Percentiles rank a stretch among this genome's conserved stretches.
Conservation (phyloP, 2,113 vertebrate genomes). For the Dendropsophus ebraccatus region DNA sequence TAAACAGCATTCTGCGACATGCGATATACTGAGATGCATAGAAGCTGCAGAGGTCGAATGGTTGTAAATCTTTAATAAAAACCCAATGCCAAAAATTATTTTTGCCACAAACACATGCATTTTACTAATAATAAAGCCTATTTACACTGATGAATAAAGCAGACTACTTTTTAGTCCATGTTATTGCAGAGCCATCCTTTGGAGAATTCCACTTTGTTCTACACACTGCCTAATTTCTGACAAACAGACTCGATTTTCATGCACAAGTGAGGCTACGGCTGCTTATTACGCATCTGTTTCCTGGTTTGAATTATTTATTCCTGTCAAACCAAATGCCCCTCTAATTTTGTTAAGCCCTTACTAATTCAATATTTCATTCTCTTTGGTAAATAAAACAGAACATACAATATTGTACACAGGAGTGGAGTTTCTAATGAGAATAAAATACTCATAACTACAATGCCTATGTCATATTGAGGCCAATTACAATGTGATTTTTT, state of each 20-base stretch:
- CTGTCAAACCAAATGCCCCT: conserved; percentile 51
- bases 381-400: conserved; percentile 48
- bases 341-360: conserved; percentile 45
- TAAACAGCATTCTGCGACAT: no score
- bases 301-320: conserved; percentile 50
- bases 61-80: no score
- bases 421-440: conserved; percentile 34
- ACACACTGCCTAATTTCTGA: conserved; percentile 17
- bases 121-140: no score
- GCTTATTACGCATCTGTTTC: conserved; percentile 39
- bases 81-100: no score
- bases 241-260: conserved; percentile 33
- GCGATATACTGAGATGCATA: no score
- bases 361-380: conserved; percentile 51
- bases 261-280: conserved; percentile 3
- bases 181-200: neutral
- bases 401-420: conserved; percentile 28
- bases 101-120: no score
- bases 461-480: neutral
- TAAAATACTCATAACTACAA: conserved; percentile 20
- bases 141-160: neutral
- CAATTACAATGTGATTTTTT: neutral
- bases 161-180: neutral
- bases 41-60: no score
- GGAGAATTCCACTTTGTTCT: neutral